Conservation (phyloP, 2,797 vertebrate species). For the Sebastes nivosus region DNA sequence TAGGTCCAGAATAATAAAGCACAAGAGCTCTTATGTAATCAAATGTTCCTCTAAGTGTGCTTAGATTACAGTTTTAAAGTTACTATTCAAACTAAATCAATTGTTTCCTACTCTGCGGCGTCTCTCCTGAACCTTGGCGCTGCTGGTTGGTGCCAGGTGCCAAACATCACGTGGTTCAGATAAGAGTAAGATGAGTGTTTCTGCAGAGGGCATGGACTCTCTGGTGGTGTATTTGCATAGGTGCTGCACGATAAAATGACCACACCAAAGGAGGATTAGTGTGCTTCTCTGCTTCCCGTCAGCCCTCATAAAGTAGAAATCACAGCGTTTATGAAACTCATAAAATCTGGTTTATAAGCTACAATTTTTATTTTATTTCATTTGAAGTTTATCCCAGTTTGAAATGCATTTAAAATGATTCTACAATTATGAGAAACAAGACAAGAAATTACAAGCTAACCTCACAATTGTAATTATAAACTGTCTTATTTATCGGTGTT, state of each 20-base stretch:
- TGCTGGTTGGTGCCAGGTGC: conserved; percentile 26
- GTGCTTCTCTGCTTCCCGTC: conserved; percentile 27
- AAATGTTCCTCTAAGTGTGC: background rate
- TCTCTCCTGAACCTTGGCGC: conserved; percentile 21
- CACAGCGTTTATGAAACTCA: background rate
- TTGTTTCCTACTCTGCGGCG: background rate
- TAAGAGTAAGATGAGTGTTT: conserved; percentile 60
- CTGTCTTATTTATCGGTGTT: background rate
- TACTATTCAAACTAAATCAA: background rate
- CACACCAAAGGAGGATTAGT: conserved; percentile 44
- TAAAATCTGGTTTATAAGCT: background rate
- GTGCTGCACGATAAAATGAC: conserved; percentile 53
- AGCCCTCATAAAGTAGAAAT: conserved; percentile 24
- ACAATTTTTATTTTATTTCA: background rate
- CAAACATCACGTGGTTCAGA: conserved; percentile 48
- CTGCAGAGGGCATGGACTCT: conserved; percentile 45
- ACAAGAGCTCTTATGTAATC: conserved; percentile 23
- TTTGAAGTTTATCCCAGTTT: background rate
- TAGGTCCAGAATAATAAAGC: background rate
- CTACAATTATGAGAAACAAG: background rate
- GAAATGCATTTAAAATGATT: background rate
- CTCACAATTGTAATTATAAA: background rate
- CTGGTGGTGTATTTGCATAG: conserved; percentile 67
- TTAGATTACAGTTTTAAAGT: background rate
- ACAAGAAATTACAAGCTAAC: background rate